A percentile compares a stretch with the other conserved stretches of the same genome.
Conservation (phyloP, 2,888 invertebrate species). For the Tiliacea citrago region DNA sequence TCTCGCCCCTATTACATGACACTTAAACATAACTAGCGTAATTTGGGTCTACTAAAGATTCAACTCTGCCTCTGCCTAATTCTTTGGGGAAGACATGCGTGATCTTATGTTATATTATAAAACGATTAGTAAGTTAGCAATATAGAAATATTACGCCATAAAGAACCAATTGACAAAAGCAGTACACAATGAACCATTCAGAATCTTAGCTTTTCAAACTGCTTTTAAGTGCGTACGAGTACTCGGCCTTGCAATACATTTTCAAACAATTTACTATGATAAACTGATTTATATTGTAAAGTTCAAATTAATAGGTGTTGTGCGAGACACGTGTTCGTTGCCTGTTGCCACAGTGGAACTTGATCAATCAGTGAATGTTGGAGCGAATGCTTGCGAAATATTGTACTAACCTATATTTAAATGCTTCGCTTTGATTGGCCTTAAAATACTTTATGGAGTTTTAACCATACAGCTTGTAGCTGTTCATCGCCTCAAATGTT, state of each 20-base stretch:
- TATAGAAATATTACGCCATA: background rate
- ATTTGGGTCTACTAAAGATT: background rate
- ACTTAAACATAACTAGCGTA: background rate
- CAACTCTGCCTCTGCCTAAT: background rate
- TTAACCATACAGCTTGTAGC: background rate
- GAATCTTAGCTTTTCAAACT: conserved; percentile 10
- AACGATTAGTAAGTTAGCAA: background rate
- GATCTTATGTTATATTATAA: background rate
- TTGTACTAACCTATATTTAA: conserved; percentile 52
- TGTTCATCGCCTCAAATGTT: conserved; percentile 1
- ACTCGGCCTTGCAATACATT: conserved; percentile 48
- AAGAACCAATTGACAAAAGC: background rate
- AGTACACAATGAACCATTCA: conserved; percentile 4
- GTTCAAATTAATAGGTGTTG: conserved; percentile 59
- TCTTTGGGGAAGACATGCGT: background rate
- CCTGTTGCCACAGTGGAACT: conserved; percentile 53
- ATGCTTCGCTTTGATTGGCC: conserved; percentile 37
- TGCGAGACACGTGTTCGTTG: conserved; percentile 57
- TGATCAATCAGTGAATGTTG: conserved; percentile 73
- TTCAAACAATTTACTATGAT: conserved; percentile 48
- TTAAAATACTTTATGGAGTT: conserved; percentile 26
- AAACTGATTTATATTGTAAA: conserved; percentile 44
- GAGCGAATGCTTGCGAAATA: conserved; percentile 59
- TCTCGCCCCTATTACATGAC: too few relatives aligned
- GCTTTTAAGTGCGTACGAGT: conserved; percentile 23